A percentile compares a stretch with the other conserved stretches of the same genome.
Evolutionary conservation across 2,888 invertebrate genomes (phyloP).

Genomic region (Zygaena filipendulae): DNA sequence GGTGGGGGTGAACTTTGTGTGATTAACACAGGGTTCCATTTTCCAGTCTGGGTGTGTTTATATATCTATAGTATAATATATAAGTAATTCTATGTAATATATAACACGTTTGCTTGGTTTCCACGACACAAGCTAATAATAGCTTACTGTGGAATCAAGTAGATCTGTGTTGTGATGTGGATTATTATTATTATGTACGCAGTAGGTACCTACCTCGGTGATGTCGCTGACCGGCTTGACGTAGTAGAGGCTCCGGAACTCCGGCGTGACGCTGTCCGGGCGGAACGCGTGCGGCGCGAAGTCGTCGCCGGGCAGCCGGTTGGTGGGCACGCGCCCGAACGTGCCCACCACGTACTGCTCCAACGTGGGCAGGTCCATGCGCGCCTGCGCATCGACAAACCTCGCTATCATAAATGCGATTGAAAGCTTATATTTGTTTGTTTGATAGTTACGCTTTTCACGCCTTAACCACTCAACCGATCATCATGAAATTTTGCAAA

Average conservation of each 20-base stretch:
- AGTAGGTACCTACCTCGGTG: conserved; percentile 70
- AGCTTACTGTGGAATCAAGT: too few species aligned
- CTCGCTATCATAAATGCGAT: not conserved
- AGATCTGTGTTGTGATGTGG: too few species aligned
- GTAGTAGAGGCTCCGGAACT: conserved; percentile 76
- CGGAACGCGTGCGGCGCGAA: conserved; percentile 57
- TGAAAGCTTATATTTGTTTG: not conserved
- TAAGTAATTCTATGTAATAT: too few species aligned
- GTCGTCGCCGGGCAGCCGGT: conserved; percentile 71
- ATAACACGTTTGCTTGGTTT: too few species aligned
- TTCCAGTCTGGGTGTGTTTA: too few species aligned
- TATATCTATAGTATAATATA: too few species aligned
- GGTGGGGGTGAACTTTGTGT: too few species aligned
- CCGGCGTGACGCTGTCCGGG: conserved; percentile 63
- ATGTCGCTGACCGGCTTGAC: conserved; percentile 81
- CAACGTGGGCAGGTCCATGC: conserved; percentile 71
- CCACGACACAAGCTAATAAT: too few species aligned
- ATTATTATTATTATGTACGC: too few species aligned
- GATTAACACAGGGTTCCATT: too few species aligned
- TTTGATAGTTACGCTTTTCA: not conserved
- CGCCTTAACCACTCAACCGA: not conserved
- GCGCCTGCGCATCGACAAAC: conserved; percentile 36
- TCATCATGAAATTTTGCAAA: not conserved
- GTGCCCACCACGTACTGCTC: conserved; percentile 73
- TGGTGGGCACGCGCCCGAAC: conserved; percentile 78